phyloP scores from a whole-genome alignment of 2,113 vertebrate genomes.

The Hiodon tergisus region DNA sequence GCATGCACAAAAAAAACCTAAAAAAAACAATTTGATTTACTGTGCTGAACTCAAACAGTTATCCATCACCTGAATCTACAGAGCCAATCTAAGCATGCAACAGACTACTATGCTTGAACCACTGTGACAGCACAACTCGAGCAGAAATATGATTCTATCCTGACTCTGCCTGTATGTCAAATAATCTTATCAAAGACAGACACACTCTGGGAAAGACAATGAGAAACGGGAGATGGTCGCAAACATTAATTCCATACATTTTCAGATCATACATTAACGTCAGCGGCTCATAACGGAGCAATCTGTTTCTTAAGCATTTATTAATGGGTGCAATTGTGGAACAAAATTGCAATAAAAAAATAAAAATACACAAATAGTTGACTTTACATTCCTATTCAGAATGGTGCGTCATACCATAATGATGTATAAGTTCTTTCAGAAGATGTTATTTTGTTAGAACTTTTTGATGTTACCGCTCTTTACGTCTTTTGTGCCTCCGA shows the following conservation, averaged over 20 bases:
- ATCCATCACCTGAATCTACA: slow-evolving; percentile 20
- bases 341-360: background rate
- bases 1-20: slow-evolving; percentile 7
- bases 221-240: slow-evolving; percentile 23
- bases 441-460: no score
- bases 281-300: background rate
- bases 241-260: slow-evolving; percentile 12
- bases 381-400: no score
- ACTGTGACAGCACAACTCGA: slow-evolving; percentile 25
- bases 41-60: slow-evolving; percentile 14
- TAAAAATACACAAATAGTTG: no score
- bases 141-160: slow-evolving; percentile 28
- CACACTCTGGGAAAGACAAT: slow-evolving; percentile 19
- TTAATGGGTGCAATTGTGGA: slow-evolving; percentile 4
- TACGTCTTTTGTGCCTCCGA: no score
- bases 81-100: slow-evolving; percentile 11
- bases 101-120: slow-evolving; percentile 25
- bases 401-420: background rate
- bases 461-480: no score
- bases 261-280: slow-evolving; percentile 17
- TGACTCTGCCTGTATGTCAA: slow-evolving; percentile 26
- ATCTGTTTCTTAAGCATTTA: slow-evolving; percentile 12
- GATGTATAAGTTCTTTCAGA: no score
- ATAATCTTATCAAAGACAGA: slow-evolving; percentile 32
- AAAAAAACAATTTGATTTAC: slow-evolving; percentile 16